Evolutionary conservation across 2,797 vertebrate species (phyloP), one percentile per base, ranked within the genome.

Genomic region (Leptodon cayanensis): DNA sequence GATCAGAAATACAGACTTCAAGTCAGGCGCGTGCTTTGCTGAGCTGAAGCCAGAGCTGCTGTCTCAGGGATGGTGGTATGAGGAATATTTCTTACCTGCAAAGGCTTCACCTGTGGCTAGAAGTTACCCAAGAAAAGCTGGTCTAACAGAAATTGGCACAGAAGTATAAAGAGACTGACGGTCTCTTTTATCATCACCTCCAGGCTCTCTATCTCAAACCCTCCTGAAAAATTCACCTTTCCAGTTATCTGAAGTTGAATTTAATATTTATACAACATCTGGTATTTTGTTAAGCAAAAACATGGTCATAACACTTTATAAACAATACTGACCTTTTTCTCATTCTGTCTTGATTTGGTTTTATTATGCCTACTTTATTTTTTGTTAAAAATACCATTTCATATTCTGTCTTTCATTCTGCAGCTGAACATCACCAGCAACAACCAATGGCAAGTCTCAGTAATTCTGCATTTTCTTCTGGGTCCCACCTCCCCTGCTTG

Each of bases 401-500:
- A 22, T 7, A 19, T 57, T 91, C 79, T 86, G 3, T 69, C 35
- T 55, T 77, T 83, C 13, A 28, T 85, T 91, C 50, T 67, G 17
- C 47, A 44, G 46, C 52, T 87, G 54, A 84, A 35, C 4, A 31
- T 40, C 22, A 77, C 4, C 17, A 83, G 2, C 29, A 31, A 28
- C 20, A 81, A 89, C 20, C 10, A 44, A 57, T 16, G 78, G 13
- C 26, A 79, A 63, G 10, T 17, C 18, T 46, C 70, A 49, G 16
- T 46, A 86, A 59, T 81, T 58, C 29, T 78, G 7, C 21, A 18
- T 61, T 83, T 71, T 72, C 3, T 57, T 76, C 26, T 72, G 28
- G 5, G 10, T 5, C 2, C 2, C 2, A 13, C 5, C 9, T 89
- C 12, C 25, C 6, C 20, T 37, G 4, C 1, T 59, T 79, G 20